Evolutionary conservation across 2,113 vertebrate species (phyloP).

Genomic region (Coturnix japonica): DNA sequence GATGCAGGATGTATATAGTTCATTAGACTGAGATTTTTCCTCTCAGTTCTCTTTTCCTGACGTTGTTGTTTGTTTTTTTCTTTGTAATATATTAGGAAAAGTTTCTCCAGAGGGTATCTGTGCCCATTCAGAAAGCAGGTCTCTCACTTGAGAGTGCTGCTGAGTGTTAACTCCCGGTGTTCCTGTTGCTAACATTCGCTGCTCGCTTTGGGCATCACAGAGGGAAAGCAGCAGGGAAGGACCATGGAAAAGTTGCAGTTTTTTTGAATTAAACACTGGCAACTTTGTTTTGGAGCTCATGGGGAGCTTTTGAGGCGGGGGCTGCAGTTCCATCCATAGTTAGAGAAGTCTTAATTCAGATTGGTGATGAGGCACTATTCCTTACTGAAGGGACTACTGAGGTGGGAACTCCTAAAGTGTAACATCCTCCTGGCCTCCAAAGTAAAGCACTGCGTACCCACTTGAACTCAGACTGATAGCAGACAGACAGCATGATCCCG

Average conservation of each 20-base stretch:
- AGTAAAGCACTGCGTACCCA: constrained; percentile 46
- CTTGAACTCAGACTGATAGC: neutral
- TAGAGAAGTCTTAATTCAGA: constrained; percentile 38
- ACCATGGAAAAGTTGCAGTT: constrained; percentile 32
- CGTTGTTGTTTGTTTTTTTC: neutral
- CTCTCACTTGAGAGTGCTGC: constrained; percentile 29
- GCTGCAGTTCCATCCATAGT: constrained; percentile 14
- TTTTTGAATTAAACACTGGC: constrained; percentile 21
- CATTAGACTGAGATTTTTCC: constrained; percentile 2
- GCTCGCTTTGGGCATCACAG: constrained; percentile 41
- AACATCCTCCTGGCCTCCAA: constrained; percentile 23
- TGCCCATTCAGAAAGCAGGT: constrained; percentile 57
- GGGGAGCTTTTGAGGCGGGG: neutral
- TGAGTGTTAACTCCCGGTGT: constrained; percentile 15
- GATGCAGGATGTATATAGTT: constrained; percentile 68
- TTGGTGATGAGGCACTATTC: constrained; percentile 68
- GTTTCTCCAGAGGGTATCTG: constrained; percentile 49
- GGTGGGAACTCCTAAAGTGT: constrained; percentile 37
- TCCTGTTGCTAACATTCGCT: constrained; percentile 16
- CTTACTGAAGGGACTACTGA: constrained; percentile 14
- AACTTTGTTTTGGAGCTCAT: constrained; percentile 23
- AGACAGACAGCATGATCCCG: neutral
- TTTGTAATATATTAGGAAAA: neutral
- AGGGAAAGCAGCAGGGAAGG: constrained; percentile 40
- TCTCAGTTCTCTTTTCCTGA: constrained; percentile 63